phyloP scores from a whole-genome alignment of 1,140 invertebrate species.

The Bombus difficillimus region DNA sequence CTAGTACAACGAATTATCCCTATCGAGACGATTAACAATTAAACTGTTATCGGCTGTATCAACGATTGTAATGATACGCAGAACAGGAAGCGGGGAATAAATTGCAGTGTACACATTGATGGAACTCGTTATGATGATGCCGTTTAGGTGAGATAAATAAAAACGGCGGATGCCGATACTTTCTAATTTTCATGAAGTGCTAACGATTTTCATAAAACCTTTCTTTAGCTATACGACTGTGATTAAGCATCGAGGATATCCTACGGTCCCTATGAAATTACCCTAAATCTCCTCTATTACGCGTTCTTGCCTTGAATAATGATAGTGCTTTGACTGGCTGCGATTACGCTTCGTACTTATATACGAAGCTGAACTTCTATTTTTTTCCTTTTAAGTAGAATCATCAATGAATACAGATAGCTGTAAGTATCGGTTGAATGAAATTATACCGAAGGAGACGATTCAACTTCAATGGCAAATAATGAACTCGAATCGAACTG shows the following conservation, averaged over 20 bases:
- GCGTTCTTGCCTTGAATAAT: not conserved
- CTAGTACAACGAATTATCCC: not conserved
- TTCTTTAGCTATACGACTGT: not conserved
- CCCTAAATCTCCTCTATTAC: not conserved
- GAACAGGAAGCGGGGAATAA: conserved; percentile 24
- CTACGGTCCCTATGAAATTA: not conserved
- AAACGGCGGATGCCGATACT: not conserved
- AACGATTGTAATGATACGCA: not conserved
- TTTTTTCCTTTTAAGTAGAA: not conserved
- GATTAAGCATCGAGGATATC: conserved; percentile 8
- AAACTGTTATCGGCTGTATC: not conserved
- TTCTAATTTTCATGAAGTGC: conserved; percentile 23
- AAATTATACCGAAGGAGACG: not conserved
- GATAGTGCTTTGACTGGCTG: not conserved
- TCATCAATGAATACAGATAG: not conserved
- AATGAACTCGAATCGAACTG: not conserved
- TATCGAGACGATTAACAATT: conserved; percentile 5
- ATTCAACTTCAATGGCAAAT: not conserved
- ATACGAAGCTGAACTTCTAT: not conserved
- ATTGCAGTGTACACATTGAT: conserved; percentile 11
- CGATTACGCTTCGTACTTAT: not conserved
- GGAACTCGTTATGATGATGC: conserved; percentile 42
- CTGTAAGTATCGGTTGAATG: not conserved
- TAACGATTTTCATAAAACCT: conserved; percentile 18
- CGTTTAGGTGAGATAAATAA: not conserved